Percentiles rank a stretch among this genome's conserved stretches.
These are phyloP conservation scores for Fragum whitleyi DNA, from an alignment of 2,888 invertebrate species.

Conservation along the genomic window DNA sequence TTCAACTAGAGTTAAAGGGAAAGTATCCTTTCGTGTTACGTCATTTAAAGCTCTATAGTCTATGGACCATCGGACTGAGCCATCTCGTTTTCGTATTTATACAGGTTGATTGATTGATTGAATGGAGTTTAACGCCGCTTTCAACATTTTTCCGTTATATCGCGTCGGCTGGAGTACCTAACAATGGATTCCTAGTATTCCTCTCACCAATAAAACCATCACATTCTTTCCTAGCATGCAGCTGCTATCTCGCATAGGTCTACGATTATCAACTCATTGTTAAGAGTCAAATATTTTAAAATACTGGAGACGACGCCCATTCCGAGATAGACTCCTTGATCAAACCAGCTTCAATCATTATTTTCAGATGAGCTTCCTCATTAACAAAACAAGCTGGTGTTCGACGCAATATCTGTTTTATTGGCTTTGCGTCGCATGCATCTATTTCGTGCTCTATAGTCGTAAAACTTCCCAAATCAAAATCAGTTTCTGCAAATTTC, in stretches of 20 bases:
- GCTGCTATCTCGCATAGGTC: too few relatives aligned
- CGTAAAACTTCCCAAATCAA: constrained; percentile 47
- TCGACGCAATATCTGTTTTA: constrained; percentile 53
- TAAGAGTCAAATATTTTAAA: too few relatives aligned
- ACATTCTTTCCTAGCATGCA: too few relatives aligned
- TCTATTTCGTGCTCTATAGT: constrained; percentile 58
- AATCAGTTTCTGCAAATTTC: constrained; percentile 47
- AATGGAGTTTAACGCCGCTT: too few relatives aligned
- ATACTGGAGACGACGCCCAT: constrained; percentile 58
- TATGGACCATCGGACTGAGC: constrained; percentile 48
- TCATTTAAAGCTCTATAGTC: constrained; percentile 57
- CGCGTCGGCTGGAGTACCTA: too few relatives aligned
- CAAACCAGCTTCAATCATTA: constrained; percentile 49
- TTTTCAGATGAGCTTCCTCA: constrained; percentile 53
- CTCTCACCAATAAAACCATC: too few relatives aligned
- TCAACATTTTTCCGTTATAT: too few relatives aligned
- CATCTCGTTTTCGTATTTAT: constrained; percentile 57
- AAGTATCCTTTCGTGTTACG: constrained; percentile 54
- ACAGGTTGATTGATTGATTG: too few relatives aligned
- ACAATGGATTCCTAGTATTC: too few relatives aligned
- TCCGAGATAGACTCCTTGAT: constrained; percentile 46
- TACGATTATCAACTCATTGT: too few relatives aligned
- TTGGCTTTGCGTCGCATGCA: constrained; percentile 43
- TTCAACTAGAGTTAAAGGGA: constrained; percentile 56
- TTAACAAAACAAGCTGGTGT: constrained; percentile 52